phyloP scores from a whole-genome alignment of 1,140 invertebrate species.

The Lethocerus indicus region DNA sequence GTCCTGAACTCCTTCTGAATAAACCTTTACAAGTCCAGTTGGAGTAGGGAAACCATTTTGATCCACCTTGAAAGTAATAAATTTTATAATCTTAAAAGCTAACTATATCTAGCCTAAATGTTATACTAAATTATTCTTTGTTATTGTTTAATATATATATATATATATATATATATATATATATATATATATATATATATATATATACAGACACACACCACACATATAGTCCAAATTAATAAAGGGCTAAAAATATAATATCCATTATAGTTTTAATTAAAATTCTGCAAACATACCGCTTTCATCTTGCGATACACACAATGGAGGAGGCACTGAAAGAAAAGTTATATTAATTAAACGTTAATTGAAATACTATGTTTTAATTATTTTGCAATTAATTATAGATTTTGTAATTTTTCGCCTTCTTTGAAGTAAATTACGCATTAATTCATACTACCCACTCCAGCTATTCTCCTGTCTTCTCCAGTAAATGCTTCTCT shows the following conservation, averaged over 20 bases:
- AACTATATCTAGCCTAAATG: no score
- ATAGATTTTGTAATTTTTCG: background rate
- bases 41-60: slow-evolving; percentile 40
- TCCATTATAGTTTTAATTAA: no score
- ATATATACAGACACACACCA: no score
- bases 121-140: no score
- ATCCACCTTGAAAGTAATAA: slow-evolving; percentile 24
- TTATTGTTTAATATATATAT: no score
- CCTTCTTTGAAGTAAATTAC: no score
- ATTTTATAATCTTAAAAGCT: background rate
- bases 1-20: slow-evolving; percentile 48
- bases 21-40: slow-evolving; percentile 44
- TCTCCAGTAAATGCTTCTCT: slow-evolving; percentile 36
- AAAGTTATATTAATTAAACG: slow-evolving; percentile 11
- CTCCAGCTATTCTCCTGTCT: slow-evolving; percentile 40
- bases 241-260: no score
- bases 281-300: slow-evolving; percentile 37
- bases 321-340: slow-evolving; percentile 41
- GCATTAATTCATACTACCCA: slow-evolving; percentile 27
- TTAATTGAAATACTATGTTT: background rate
- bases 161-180: no score
- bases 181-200: no score
- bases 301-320: slow-evolving; percentile 49
- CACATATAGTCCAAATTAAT: no score
- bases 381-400: background rate